These are phyloP conservation scores for Argopecten irradians DNA, from an alignment of 1,140 invertebrate species.

Conservation along the genomic window DNA sequence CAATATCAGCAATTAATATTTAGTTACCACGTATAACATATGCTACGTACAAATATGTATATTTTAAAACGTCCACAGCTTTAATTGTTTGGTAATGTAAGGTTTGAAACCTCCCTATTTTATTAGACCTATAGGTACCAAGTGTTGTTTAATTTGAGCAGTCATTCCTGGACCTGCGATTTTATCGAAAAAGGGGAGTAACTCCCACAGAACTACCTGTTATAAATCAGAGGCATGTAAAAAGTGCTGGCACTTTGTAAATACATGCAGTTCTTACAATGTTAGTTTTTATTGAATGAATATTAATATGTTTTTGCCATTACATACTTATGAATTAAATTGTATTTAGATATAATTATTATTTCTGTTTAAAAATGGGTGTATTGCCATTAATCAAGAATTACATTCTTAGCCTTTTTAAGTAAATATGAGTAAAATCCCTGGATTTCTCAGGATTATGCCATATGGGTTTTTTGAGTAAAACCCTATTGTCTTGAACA, in stretches of 20 bases:
- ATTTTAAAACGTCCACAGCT: too few species aligned
- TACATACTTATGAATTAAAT: neutral
- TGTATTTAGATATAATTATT: neutral
- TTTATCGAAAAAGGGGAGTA: neutral
- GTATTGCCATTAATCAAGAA: neutral
- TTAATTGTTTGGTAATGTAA: too few species aligned
- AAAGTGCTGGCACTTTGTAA: constrained; percentile 21
- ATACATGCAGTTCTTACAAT: neutral
- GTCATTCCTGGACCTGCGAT: neutral
- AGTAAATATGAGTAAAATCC: neutral
- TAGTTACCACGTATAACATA: too few species aligned
- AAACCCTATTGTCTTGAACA: neutral
- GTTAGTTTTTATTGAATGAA: neutral
- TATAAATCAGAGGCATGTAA: neutral
- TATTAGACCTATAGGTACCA: neutral
- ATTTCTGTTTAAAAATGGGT: neutral
- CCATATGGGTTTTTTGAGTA: neutral
- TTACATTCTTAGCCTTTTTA: constrained; percentile 5
- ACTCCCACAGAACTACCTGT: neutral
- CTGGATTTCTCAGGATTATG: neutral
- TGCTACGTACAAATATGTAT: too few species aligned
- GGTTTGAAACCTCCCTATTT: too few species aligned
- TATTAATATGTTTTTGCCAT: neutral
- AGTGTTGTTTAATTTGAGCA: too few species aligned
- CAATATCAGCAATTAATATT: too few species aligned